These are phyloP conservation scores for Callaeas wilsoni DNA, from an alignment of 2,113 vertebrate genomes.

Conservation along the genomic window DNA sequence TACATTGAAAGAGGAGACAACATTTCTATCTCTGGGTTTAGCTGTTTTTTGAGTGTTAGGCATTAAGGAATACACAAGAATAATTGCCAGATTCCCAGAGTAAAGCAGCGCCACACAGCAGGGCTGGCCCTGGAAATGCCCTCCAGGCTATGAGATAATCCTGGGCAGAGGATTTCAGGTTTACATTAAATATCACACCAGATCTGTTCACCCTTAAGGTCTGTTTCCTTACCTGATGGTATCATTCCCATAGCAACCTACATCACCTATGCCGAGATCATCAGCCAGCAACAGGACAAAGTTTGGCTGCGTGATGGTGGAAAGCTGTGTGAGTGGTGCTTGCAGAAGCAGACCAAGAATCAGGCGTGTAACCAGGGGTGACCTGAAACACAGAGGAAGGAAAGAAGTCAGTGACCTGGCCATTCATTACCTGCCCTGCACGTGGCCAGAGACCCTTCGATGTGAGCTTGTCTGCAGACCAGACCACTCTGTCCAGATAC, in stretches of 20 bases:
- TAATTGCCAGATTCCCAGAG: fast-evolving
- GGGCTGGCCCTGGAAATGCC: background rate
- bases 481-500: background rate
- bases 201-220: background rate
- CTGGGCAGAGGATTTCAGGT: background rate
- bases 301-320: conserved; percentile 70
- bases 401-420: background rate
- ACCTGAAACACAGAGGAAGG: conserved; percentile 48
- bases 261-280: conserved; percentile 90
- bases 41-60: background rate
- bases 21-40: background rate
- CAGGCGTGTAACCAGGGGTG: background rate
- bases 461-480: background rate
- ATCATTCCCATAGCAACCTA: conserved; percentile 88
- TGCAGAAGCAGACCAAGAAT: background rate
- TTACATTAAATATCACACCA: background rate
- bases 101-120: background rate
- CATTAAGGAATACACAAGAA: background rate
- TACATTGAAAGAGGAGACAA: background rate
- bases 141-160: background rate
- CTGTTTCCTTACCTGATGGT: conserved; percentile 77
- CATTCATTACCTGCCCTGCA: background rate
- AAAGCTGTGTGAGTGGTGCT: background rate
- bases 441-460: fast-evolving
- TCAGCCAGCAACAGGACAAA: conserved; percentile 87